Evolutionary conservation across 2,113 vertebrate species (phyloP), one percentile per base, ranked within the genome.

Genomic region (Hemibagrus wyckioides): DNA sequence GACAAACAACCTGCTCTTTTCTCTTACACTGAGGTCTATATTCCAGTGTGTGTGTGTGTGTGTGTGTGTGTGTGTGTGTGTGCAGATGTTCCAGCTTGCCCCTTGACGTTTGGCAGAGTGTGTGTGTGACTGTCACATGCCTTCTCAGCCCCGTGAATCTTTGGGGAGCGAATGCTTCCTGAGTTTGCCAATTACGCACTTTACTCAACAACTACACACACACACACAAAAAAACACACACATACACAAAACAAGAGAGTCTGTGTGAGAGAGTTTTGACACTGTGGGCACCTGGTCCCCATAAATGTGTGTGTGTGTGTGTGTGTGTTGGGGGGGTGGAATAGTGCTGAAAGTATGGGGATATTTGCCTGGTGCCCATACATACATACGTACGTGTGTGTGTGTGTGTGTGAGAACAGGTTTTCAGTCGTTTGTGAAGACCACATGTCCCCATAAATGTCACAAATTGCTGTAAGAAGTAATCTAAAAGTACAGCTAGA

Each of bases 1-100:
- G 95, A 95, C 95, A 96, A 96, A 96, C 95, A 95, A 95, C 94
- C 94, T 95, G 94, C 94, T 94, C 94, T 95, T 96, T 95, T 95
- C 94, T 95, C 94, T 95, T 95, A 94, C 92, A 94, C 94, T 96
- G 95, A 96, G 95, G 94, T 95, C 94, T 96, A 96, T 95, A 96
- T 96, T 91, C 80, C 80, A 88, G 30, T 39, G 44, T 36, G 33
- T 14, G 44, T 28, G 71, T 30, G 67, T 79, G 69, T 71, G 52
- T 50, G 88, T 50, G 63, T 39, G 85, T 54, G 75, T 65, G 77
- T 76, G 85, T 59, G 79, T 36, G 86, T 33, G 73, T 39, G 83
- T 91, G 91, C 88, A 91, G 91, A 93, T 94, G 94, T 93, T 82
- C 21, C 65, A 48, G 63, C 30, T 39, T 65, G 80, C 86, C 83